These are phyloP conservation scores for Oostethus manadensis DNA, from an alignment of 2,113 vertebrate genomes.

Conservation along the genomic window DNA sequence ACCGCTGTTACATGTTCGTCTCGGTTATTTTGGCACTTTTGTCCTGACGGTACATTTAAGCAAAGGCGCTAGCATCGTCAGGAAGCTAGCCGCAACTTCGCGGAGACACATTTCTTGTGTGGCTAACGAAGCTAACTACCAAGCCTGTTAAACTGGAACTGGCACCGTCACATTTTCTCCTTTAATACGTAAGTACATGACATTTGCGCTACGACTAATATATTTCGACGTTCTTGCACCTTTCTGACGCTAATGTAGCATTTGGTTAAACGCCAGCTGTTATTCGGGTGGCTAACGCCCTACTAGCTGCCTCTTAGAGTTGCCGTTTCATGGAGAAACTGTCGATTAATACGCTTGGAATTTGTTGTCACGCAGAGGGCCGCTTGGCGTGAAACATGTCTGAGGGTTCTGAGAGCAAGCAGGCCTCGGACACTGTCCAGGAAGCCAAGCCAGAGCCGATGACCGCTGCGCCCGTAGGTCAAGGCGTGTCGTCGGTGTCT, in stretches of 20 bases:
- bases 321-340: no score
- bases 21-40: not conserved
- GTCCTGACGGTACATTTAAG: not conserved
- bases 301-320: no score
- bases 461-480: conserved; percentile 60
- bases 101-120: not conserved
- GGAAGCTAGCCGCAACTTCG: conserved; percentile 34
- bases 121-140: conserved; percentile 12
- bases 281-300: not conserved
- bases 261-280: not conserved
- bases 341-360: no score
- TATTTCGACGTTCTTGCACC: not conserved
- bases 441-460: conserved; percentile 63
- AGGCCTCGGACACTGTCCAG: conserved; percentile 50
- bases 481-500: conserved; percentile 80
- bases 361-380: conserved; percentile 35
- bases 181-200: conserved; percentile 45
- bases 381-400: conserved; percentile 66
- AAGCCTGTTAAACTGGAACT: conserved; percentile 48
- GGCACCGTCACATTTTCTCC: conserved; percentile 31
- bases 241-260: not conserved
- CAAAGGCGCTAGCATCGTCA: not conserved
- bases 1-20: not conserved
- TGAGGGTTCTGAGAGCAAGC: conserved; percentile 69
- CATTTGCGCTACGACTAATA: not conserved